Evolutionary conservation across 2,888 invertebrate genomes (phyloP).

Genomic region (Furcula furcula): DNA sequence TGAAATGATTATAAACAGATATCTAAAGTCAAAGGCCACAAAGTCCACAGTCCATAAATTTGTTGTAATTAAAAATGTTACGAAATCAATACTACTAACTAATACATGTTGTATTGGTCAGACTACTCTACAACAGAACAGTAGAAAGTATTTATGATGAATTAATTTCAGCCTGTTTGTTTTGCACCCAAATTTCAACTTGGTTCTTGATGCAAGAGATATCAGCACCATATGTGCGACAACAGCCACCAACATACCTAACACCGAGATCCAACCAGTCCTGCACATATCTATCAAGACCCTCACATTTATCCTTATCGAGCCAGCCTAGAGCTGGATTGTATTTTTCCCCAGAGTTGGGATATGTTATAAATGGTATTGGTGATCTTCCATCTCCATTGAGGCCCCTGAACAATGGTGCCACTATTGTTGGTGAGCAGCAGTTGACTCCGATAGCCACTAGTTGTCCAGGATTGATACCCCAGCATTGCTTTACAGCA

Average conservation of each 20-base stretch:
- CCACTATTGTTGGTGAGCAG: conserved; percentile 72
- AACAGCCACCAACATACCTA: conserved; percentile 94
- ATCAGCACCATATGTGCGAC: conserved; percentile 90
- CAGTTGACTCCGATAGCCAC: conserved; percentile 95
- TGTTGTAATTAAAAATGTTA: too few species aligned
- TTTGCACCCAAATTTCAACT: conserved; percentile 42
- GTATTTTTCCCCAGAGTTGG: conserved; percentile 94
- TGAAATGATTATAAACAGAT: neutral
- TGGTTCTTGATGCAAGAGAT: conserved; percentile 82
- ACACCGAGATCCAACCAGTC: conserved; percentile 91
- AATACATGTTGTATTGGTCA: too few species aligned
- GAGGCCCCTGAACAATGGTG: conserved; percentile 50
- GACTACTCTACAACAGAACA: too few species aligned
- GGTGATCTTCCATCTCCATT: conserved; percentile 43
- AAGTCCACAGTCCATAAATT: neutral
- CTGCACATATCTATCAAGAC: conserved; percentile 85
- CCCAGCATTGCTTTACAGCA: conserved; percentile 85
- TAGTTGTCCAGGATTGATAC: conserved; percentile 83
- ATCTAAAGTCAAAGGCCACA: neutral
- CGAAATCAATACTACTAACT: too few species aligned
- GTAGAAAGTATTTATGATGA: too few species aligned
- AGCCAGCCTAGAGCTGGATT: conserved; percentile 84
- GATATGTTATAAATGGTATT: conserved; percentile 92
- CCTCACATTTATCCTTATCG: conserved; percentile 83
- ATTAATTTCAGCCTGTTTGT: conserved; percentile 11